Evolutionary conservation across 2,797 vertebrate species (phyloP).

Genomic region (Rhabdophis nuchalis): DNA sequence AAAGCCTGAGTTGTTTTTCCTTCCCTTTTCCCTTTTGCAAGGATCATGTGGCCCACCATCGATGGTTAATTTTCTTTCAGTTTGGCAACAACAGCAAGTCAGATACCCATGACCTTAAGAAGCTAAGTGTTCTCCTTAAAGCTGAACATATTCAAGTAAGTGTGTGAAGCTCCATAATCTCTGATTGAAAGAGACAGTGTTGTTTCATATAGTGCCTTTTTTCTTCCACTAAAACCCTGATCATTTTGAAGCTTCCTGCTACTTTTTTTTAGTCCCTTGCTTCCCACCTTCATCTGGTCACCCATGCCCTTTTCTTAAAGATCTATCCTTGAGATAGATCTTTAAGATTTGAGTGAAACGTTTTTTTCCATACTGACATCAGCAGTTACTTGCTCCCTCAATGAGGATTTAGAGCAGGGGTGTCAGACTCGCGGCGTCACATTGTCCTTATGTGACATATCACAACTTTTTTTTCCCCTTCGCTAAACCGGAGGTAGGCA

Average conservation of each 20-base stretch:
- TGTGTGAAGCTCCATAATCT: neutral
- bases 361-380: neutral
- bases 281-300: neutral
- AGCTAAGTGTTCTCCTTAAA: constrained; percentile 82
- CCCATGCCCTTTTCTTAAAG: neutral
- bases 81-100: constrained; percentile 76
- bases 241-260: neutral
- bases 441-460: too few relatives aligned
- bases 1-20: neutral
- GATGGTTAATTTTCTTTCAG: constrained; percentile 91
- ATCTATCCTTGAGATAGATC: neutral
- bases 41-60: constrained; percentile 84
- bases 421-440: too few relatives aligned
- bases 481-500: too few relatives aligned
- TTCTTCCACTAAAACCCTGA: neutral
- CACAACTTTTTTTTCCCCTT: too few relatives aligned
- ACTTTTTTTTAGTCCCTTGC: neutral
- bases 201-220: neutral
- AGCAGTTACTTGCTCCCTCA: neutral
- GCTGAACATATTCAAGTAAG: constrained; percentile 89
- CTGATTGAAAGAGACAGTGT: neutral
- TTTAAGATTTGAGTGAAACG: neutral
- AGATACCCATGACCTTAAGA: constrained; percentile 84
- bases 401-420: too few relatives aligned
- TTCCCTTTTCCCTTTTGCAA: constrained; percentile 51